Conservation (phyloP, 2,113 vertebrate species). For the Tautogolabrus adspersus region DNA sequence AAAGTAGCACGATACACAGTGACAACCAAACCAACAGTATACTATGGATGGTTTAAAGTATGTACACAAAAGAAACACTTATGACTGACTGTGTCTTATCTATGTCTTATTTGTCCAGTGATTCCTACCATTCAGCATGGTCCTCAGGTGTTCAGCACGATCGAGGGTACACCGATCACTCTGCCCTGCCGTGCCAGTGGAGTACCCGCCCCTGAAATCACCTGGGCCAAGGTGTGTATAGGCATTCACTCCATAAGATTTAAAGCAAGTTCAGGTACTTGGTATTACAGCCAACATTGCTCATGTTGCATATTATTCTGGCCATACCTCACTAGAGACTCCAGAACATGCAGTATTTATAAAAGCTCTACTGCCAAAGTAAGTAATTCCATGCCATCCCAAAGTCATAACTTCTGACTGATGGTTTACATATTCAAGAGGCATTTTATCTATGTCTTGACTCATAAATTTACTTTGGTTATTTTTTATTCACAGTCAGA, state of each 20-base stretch:
- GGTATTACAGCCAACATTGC: neutral
- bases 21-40: neutral
- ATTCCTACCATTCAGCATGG: constrained; percentile 93
- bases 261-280: neutral
- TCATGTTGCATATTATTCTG: neutral
- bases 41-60: neutral
- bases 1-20: neutral
- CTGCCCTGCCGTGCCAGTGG: constrained; percentile 92
- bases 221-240: constrained; percentile 92
- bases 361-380: neutral
- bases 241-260: neutral
- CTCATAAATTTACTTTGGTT: too few relatives aligned
- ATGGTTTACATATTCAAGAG: neutral
- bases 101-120: constrained; percentile 81
- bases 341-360: neutral
- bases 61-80: neutral
- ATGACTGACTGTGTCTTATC: neutral
- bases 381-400: neutral
- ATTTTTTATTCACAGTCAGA: too few relatives aligned
- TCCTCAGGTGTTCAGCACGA: constrained; percentile 95
- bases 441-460: too few relatives aligned
- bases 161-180: constrained; percentile 90
- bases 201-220: constrained; percentile 89
- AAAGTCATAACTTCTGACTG: neutral
- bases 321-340: neutral